These are phyloP conservation scores for Connochaetes taurinus DNA, from an alignment of 2,113 vertebrate species.

Conservation along the genomic window DNA sequence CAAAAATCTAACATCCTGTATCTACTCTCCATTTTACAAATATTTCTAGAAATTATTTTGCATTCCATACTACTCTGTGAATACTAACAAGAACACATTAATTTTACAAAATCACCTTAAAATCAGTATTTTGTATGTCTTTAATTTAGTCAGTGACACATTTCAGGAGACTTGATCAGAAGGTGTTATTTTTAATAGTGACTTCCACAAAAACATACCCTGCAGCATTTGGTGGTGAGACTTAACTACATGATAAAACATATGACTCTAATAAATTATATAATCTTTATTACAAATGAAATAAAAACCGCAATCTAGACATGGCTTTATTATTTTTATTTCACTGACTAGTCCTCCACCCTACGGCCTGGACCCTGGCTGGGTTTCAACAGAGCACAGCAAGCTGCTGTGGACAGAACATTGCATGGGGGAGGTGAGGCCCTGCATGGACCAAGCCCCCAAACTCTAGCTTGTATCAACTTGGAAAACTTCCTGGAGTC, in stretches of 20 bases:
- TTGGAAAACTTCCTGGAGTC: not conserved
- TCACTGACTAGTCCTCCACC: not conserved
- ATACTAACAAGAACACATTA: not conserved
- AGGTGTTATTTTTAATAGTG: not conserved
- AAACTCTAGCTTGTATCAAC: not conserved
- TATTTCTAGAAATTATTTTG: not conserved
- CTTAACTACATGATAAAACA: not conserved
- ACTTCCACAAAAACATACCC: not conserved
- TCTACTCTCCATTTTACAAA: not conserved
- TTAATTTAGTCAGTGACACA: not conserved
- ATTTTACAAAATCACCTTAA: not conserved
- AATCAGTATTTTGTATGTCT: not conserved
- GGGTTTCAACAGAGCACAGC: not conserved
- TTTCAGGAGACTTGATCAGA: not conserved
- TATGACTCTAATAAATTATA: not conserved
- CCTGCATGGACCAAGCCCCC: rapidly evolving
- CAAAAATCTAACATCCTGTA: not conserved
- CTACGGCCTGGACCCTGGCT: not conserved
- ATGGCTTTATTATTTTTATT: not conserved
- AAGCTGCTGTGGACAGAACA: not conserved
- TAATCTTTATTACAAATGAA: not conserved
- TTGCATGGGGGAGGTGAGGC: not conserved
- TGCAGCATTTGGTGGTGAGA: not conserved
- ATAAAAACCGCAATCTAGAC: not conserved
- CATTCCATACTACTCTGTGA: not conserved